These are phyloP conservation scores for Coregonus clupeaformis DNA, from an alignment of 2,113 vertebrate species.

Conservation along the genomic window DNA sequence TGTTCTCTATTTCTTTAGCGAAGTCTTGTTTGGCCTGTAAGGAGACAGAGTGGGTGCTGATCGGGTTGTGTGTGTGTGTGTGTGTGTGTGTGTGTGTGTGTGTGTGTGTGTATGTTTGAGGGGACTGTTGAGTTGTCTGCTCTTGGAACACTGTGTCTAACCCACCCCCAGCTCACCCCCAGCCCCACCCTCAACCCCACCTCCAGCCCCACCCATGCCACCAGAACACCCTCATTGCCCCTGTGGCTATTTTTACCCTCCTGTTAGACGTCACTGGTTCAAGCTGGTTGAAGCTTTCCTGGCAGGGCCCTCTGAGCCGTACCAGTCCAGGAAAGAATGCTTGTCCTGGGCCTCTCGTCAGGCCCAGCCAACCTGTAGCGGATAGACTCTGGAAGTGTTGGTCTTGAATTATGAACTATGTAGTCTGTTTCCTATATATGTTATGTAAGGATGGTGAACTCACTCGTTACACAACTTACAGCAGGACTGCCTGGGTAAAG, in stretches of 20 bases:
- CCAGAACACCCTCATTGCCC: too few relatives aligned
- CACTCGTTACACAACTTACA: background rate
- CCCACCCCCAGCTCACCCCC: constrained; percentile 21
- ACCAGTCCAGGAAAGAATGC: constrained; percentile 54
- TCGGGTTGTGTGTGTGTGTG: too few relatives aligned
- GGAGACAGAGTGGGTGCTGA: background rate
- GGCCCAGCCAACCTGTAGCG: constrained; percentile 28
- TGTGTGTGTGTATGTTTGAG: background rate
- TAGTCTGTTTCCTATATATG: too few relatives aligned
- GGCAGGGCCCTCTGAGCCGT: constrained; percentile 57
- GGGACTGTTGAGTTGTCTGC: background rate
- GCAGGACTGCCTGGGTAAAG: too few relatives aligned
- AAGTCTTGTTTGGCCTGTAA: too few relatives aligned
- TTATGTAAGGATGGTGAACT: background rate
- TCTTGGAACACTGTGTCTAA: constrained; percentile 24
- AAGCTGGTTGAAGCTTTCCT: constrained; percentile 78
- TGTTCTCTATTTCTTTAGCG: too few relatives aligned
- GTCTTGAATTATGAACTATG: constrained; percentile 1
- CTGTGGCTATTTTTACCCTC: constrained; percentile 76
- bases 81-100: background rate
- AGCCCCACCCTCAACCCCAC: constrained; percentile 21
- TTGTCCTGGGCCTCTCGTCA: constrained; percentile 17
- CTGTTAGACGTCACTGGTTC: constrained; percentile 80
- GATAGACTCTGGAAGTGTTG: constrained; percentile 30
- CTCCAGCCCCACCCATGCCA: constrained; percentile 24